Evolutionary conservation across 1,140 invertebrate species (phyloP).

Genomic region (Limonius californicus): DNA sequence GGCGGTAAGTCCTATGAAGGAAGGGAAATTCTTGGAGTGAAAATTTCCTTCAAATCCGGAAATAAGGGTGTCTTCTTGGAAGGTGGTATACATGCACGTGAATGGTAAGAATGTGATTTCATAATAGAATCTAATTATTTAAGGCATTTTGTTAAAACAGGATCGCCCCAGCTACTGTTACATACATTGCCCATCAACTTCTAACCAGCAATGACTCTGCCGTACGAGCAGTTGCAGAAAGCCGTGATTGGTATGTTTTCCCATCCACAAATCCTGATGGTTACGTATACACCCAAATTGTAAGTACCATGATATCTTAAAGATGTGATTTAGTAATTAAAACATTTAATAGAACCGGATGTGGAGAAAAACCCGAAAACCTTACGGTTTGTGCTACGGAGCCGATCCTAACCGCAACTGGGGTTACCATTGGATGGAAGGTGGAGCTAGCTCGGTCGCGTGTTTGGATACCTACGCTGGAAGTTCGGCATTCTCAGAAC

Average conservation of each 20-base stretch:
- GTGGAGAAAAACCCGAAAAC: conserved; percentile 66
- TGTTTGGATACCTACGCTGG: conserved; percentile 67
- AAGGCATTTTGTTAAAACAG: no score
- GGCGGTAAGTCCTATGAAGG: not conserved
- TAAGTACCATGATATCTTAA: no score
- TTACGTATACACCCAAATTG: conserved; percentile 57
- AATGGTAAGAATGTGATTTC: conserved; percentile 53
- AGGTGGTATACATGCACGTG: no score
- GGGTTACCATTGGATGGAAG: conserved; percentile 61
- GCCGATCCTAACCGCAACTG: conserved; percentile 70
- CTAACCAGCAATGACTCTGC: conserved; percentile 50
- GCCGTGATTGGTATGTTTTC: conserved; percentile 70
- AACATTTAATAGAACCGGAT: conserved; percentile 49
- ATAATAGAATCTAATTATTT: no score
- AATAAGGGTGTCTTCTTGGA: no score
- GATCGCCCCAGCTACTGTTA: not conserved
- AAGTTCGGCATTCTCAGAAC: no score
- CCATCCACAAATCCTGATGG: conserved; percentile 69
- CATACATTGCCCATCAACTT: conserved; percentile 56
- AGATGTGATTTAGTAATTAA: not conserved
- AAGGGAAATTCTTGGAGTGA: not conserved
- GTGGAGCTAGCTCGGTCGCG: conserved; percentile 60
- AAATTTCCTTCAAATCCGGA: not conserved
- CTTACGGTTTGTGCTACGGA: conserved; percentile 56
- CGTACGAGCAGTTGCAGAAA: conserved; percentile 50